Evolutionary conservation across 30 jellyfish, hydroid and myxozoan genomes (phyloP).

Genomic region (Pseudorhiza aurosa): DNA sequence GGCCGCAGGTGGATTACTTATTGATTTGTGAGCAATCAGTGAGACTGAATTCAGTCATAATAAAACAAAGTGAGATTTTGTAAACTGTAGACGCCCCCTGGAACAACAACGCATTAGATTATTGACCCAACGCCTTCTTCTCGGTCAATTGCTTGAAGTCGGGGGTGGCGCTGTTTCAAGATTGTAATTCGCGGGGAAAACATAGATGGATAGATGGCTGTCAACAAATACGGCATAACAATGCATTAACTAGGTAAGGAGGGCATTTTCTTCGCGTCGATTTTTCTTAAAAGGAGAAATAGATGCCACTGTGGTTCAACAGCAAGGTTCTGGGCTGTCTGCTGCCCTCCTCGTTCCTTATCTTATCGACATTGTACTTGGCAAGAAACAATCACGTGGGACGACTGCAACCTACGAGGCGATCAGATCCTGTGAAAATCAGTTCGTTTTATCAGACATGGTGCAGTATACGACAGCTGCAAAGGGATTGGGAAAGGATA

Average conservation of each 20-base stretch:
- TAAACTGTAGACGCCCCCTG: no score
- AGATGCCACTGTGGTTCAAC: constrained; percentile 9
- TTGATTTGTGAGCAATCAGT: constrained; percentile 6
- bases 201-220: no score
- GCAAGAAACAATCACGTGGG: neutral
- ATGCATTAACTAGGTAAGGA: no score
- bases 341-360: constrained; percentile 2
- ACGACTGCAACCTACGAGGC: neutral
- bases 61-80: no score
- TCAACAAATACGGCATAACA: no score
- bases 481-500: constrained; percentile 69
- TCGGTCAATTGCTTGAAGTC: no score
- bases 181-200: no score
- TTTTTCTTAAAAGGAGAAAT: no score
- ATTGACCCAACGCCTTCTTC: no score
- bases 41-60: neutral
- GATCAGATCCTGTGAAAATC: constrained; percentile 23
- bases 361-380: constrained; percentile 13
- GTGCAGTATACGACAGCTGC: constrained; percentile 43
- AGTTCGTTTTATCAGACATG: constrained; percentile 45
- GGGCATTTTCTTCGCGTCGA: no score
- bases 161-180: no score
- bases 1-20: constrained; percentile 10
- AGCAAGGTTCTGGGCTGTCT: constrained; percentile 18
- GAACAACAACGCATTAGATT: no score